Base-by-base conservation (phyloP, 2,797 vertebrate genomes). In the Lepidocolaptes lacrymiger region DNA sequence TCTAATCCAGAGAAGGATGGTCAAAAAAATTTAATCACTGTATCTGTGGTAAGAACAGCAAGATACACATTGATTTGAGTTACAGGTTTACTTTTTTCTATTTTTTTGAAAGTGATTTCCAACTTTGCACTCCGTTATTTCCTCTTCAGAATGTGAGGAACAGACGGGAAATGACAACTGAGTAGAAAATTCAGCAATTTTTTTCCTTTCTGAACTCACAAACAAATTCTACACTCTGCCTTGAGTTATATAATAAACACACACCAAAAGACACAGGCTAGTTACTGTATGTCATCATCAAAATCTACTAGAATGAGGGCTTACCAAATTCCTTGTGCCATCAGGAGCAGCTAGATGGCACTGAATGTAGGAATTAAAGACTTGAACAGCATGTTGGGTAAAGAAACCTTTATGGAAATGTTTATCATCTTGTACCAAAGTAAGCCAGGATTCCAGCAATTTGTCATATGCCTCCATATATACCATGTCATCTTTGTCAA, bases 381-480 rank as follows among this genome's bases (percentile, higher is more conserved):
- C 99, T 97, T 99, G 99, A 96, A 99, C 97, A 34, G 99, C 99
- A 26, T 99, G 99, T 95, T 99, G 99, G 46, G 99, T 98, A 71
- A 99, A 99, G 97, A 99, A 99, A 94, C 99, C 99, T 36, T 99
- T 99, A 68, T 99, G 99, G 93, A 99, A 99, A 97, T 99, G 99
- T 96, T 99, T 99, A 88, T 99, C 99, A 62, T 99, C 99, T 98
- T 99, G 99, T 44, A 99, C 99, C 74, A 99, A 98, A 27, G 99
- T 99, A 67, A 99, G 98, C 99, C 99, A 99, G 30, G 99, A 99
- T 97, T 99, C 99, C 97, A 99, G 97, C 91, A 99, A 98, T 94
- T 99, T 99, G 97, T 99, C 99, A 71, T 99, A 99, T 6, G 99
- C 99, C 97, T 99, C 99, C 99, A 99, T 99, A 96, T 99, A 99